These are phyloP conservation scores for Ophioninae sp. DNA, from an alignment of 2,888 invertebrate species.

Conservation along the genomic window DNA sequence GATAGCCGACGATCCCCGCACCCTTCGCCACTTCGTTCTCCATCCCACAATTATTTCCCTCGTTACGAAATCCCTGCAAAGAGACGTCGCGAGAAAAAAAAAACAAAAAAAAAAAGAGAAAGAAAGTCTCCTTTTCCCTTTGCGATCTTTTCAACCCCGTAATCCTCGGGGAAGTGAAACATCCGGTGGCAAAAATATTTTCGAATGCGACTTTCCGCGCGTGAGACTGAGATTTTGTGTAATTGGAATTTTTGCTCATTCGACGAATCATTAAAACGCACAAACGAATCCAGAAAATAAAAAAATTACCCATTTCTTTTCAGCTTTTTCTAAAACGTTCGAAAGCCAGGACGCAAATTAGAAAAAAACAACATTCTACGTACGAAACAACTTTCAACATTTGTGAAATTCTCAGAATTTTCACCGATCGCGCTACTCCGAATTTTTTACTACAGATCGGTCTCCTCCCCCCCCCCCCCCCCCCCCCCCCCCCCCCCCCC, in stretches of 20 bases:
- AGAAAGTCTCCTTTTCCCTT: background rate
- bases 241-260: background rate
- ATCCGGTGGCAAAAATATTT: constrained; percentile 6
- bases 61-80: constrained; percentile 36
- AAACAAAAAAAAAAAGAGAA: constrained; percentile 1
- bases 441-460: constrained; percentile 73
- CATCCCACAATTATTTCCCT: constrained; percentile 23
- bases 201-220: background rate
- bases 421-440: constrained; percentile 72
- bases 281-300: background rate
- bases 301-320: background rate
- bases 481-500: too few species aligned
- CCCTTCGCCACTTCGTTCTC: background rate
- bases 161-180: background rate
- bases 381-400: background rate
- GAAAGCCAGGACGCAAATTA: background rate
- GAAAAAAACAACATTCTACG: background rate
- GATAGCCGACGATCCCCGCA: constrained; percentile 15
- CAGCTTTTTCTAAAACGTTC: background rate
- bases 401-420: constrained; percentile 63
- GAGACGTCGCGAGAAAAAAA: constrained; percentile 31
- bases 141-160: background rate
- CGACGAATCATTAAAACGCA: too few species aligned
- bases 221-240: background rate
- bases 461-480: too few species aligned